Percentiles rank a stretch among this genome's conserved stretches.
Conservation (phyloP, 2,113 vertebrate genomes). For the Nothocercus julius region DNA sequence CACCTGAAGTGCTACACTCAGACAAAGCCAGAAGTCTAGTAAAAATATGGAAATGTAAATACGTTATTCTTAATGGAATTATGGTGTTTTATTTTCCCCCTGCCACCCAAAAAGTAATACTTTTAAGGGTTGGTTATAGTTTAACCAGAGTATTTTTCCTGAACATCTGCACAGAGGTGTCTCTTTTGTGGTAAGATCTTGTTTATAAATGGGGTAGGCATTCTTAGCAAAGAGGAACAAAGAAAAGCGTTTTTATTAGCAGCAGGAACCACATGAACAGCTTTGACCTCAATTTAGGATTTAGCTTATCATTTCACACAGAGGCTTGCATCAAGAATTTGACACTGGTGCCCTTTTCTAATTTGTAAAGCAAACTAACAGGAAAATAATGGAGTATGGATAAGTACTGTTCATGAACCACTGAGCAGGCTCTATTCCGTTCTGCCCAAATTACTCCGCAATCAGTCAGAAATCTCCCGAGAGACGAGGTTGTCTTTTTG, state of each 20-base stretch:
- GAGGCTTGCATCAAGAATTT: conserved; percentile 71
- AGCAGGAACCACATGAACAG: conserved; percentile 70
- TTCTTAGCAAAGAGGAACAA: conserved; percentile 64
- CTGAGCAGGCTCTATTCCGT: conserved; percentile 69
- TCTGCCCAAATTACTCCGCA: conserved; percentile 72
- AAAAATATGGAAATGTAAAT: not conserved
- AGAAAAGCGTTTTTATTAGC: conserved; percentile 68
- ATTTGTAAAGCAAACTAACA: conserved; percentile 77
- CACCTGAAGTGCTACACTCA: not conserved
- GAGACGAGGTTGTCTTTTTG: conserved; percentile 68
- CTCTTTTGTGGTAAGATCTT: conserved; percentile 46
- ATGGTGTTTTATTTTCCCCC: not conserved
- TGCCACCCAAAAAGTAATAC: not conserved
- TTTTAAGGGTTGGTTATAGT: not conserved
- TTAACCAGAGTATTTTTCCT: not conserved
- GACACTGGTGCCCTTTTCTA: conserved; percentile 74
- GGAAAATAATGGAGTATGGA: conserved; percentile 67
- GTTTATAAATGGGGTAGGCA: conserved; percentile 61
- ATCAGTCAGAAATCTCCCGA: conserved; percentile 70
- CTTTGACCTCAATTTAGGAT: conserved; percentile 74
- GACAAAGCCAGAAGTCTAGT: not conserved
- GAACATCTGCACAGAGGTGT: conserved; percentile 20
- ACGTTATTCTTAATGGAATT: not conserved
- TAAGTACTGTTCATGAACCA: conserved; percentile 74
- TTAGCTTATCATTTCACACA: conserved; percentile 75